A percentile compares a stretch with the other conserved stretches of the same genome.
Evolutionary conservation across 2,113 vertebrate genomes (phyloP).

Genomic region (Thinocorus orbignyianus): DNA sequence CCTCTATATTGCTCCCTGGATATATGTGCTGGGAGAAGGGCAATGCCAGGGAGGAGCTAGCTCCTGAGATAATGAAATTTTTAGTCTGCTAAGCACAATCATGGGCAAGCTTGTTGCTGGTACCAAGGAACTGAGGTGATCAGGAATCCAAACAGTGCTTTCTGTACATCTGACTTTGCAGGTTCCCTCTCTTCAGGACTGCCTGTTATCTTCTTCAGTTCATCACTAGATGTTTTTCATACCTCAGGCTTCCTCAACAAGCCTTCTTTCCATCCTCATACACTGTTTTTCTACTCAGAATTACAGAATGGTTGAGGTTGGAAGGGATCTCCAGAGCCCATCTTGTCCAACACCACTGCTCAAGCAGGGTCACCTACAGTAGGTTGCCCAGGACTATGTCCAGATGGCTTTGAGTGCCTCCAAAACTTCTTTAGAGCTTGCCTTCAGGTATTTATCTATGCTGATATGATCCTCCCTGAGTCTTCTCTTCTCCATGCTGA

Average conservation of each 20-base stretch:
- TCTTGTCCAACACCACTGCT: not conserved
- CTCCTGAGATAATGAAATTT: not conserved
- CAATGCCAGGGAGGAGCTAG: not conserved
- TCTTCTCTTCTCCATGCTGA: not conserved
- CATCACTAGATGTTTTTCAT: not conserved
- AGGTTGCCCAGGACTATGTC: not conserved
- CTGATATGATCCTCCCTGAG: not conserved
- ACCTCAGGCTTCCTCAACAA: not conserved
- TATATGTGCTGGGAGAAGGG: not conserved
- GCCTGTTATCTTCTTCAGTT: not conserved
- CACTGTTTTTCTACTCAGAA: not conserved
- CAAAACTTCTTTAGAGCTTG: not conserved
- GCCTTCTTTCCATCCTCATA: not conserved
- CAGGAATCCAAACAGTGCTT: fast-evolving
- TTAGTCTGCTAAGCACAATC: not conserved
- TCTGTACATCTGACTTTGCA: not conserved
- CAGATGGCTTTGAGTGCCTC: not conserved
- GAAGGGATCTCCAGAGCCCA: not conserved
- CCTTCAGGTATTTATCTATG: not conserved
- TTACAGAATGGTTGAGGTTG: not conserved
- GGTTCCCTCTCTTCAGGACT: not conserved
- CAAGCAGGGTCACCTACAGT: not conserved
- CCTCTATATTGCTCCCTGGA: not conserved
- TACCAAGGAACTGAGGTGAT: not conserved
- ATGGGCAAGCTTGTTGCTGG: not conserved